Percentiles rank a stretch among this genome's conserved stretches.
These are phyloP conservation scores for Lathronympha strigana DNA, from an alignment of 2,888 invertebrate species.

Conservation along the genomic window DNA sequence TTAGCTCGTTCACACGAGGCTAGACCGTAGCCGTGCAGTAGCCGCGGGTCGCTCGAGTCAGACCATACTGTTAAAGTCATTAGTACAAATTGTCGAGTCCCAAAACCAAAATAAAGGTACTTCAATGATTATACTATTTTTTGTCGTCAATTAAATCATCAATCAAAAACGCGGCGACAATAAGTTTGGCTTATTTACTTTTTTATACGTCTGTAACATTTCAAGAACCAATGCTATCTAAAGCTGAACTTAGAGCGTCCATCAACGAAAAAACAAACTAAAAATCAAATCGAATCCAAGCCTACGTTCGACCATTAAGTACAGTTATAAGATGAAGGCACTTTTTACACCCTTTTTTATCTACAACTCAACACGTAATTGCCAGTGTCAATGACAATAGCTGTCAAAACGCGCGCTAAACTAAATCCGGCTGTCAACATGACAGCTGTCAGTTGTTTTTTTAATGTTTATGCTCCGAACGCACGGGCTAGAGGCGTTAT, in stretches of 20 bases:
- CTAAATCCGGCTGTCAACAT: constrained; percentile 58
- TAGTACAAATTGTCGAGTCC: too few relatives aligned
- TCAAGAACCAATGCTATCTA: neutral
- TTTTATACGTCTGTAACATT: neutral
- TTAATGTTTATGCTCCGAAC: constrained; percentile 14
- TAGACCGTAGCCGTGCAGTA: too few relatives aligned
- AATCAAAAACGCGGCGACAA: too few relatives aligned
- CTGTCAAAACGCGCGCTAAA: constrained; percentile 58
- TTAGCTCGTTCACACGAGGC: too few relatives aligned
- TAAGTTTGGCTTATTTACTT: neutral
- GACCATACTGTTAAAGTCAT: too few relatives aligned
- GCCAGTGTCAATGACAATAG: constrained; percentile 57
- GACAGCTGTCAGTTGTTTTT: constrained; percentile 61
- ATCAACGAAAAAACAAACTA: neutral
- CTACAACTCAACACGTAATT: constrained; percentile 49
- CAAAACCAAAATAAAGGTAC: too few relatives aligned
- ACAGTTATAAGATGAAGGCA: constrained; percentile 35
- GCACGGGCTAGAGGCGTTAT: constrained; percentile 44
- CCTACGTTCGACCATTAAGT: constrained; percentile 6
- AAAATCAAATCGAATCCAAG: constrained; percentile 13
- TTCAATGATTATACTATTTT: too few relatives aligned
- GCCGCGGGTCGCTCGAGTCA: too few relatives aligned
- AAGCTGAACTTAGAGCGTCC: neutral
- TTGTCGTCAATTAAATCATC: too few relatives aligned
- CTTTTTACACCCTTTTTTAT: constrained; percentile 37